phyloP scores from a whole-genome alignment of 1,140 invertebrate genomes.

The Macrobrachium nipponense region DNA sequence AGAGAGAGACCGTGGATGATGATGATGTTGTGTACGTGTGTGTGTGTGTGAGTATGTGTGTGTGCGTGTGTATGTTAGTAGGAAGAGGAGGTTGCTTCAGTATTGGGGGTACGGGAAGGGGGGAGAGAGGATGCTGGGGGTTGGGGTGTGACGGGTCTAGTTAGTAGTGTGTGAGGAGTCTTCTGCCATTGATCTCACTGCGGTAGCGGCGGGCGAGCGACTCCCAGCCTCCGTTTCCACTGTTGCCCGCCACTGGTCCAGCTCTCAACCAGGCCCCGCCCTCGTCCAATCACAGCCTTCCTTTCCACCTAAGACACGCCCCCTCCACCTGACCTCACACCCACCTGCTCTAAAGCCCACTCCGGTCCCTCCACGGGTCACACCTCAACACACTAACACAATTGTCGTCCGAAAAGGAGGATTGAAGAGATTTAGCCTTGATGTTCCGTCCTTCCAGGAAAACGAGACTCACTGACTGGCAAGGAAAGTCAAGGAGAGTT shows the following conservation, averaged over 20 bases:
- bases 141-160: constrained; percentile 57
- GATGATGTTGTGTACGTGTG: constrained; percentile 11
- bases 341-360: constrained; percentile 57
- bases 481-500: too few species aligned
- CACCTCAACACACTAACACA: constrained; percentile 45
- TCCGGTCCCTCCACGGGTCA: constrained; percentile 24
- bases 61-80: constrained; percentile 21
- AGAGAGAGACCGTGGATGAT: too few species aligned
- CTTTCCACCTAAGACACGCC: constrained; percentile 50
- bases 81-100: constrained; percentile 8
- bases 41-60: constrained; percentile 4
- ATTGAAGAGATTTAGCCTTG: not conserved
- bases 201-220: constrained; percentile 54
- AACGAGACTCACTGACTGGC: constrained; percentile 9
- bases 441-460: not conserved
- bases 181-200: constrained; percentile 62
- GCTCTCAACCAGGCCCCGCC: constrained; percentile 51
- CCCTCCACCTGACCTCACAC: constrained; percentile 62
- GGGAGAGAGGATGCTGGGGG: constrained; percentile 29
- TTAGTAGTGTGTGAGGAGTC: constrained; percentile 37
- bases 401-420: constrained; percentile 17
- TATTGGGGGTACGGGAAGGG: constrained; percentile 21
- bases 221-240: constrained; percentile 54
- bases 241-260: constrained; percentile 44
- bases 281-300: constrained; percentile 57